A percentile compares a stretch with the other conserved stretches of the same genome.
phyloP scores from a whole-genome alignment of 1,140 invertebrate species.

The Potamilus streckersoni region DNA sequence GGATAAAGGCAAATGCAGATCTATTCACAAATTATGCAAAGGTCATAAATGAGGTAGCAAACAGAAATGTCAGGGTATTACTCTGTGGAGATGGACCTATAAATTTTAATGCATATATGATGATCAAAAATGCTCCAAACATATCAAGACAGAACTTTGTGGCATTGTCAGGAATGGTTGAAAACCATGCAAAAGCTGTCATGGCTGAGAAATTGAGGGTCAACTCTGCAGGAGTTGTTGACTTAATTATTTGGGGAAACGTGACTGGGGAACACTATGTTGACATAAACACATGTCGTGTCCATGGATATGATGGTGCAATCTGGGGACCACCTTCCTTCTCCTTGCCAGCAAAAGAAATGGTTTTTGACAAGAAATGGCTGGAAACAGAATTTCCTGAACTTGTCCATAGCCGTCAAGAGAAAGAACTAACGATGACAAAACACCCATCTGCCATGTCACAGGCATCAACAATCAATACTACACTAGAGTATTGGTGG shows the following conservation, averaged over 20 bases:
- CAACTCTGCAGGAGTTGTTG: slow-evolving; percentile 59
- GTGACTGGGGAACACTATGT: slow-evolving; percentile 52
- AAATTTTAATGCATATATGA: slow-evolving; percentile 60
- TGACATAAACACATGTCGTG: slow-evolving; percentile 52
- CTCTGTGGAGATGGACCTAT: slow-evolving; percentile 59
- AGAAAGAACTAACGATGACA: slow-evolving; percentile 35
- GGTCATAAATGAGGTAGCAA: slow-evolving; percentile 53
- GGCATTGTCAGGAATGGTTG: slow-evolving; percentile 53
- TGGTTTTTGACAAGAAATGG: slow-evolving; percentile 64
- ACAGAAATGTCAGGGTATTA: slow-evolving; percentile 55
- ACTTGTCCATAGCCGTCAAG: slow-evolving; percentile 38
- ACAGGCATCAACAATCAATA: slow-evolving; percentile 46
- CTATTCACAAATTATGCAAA: slow-evolving; percentile 55
- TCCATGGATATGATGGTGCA: slow-evolving; percentile 63
- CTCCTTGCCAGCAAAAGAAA: slow-evolving; percentile 54
- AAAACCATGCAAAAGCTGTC: slow-evolving; percentile 63
- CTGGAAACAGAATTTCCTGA: slow-evolving; percentile 56
- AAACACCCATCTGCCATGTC: slow-evolving; percentile 42
- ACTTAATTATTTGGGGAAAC: slow-evolving; percentile 66
- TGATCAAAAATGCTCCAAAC: slow-evolving; percentile 55
- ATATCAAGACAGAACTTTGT: slow-evolving; percentile 61
- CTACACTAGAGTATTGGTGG: slow-evolving; percentile 59
- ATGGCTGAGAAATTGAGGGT: slow-evolving; percentile 58
- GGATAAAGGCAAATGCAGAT: slow-evolving; percentile 55
- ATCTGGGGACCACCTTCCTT: slow-evolving; percentile 64